phyloP scores from a whole-genome alignment of 2,797 vertebrate genomes.

The Danio choprae region DNA sequence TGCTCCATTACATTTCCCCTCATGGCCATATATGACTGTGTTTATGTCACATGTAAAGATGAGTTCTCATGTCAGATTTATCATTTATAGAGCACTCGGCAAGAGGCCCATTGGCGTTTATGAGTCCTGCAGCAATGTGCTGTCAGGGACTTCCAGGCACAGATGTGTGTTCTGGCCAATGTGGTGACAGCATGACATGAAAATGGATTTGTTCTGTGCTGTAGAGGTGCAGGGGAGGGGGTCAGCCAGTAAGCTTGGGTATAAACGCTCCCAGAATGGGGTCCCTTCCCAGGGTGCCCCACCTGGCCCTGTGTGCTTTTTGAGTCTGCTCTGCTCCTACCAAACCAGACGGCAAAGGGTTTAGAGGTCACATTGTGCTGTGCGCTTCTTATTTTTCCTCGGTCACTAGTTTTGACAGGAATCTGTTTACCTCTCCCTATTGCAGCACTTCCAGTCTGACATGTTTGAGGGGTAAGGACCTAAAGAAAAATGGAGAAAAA shows the following conservation, averaged over 20 bases:
- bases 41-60: conserved; percentile 60
- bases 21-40: conserved; percentile 51
- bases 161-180: conserved; percentile 53
- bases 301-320: conserved; percentile 6
- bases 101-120: conserved; percentile 52
- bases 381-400: conserved; percentile 48
- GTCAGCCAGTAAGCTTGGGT: conserved; percentile 28
- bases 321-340: conserved; percentile 18
- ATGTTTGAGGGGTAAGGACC: conserved; percentile 15
- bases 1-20: conserved; percentile 40
- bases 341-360: conserved; percentile 46
- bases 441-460: conserved; percentile 38
- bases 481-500: neutral
- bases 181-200: conserved; percentile 72
- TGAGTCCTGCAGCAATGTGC: conserved; percentile 42
- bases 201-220: conserved; percentile 74
- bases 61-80: conserved; percentile 51
- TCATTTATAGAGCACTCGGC: conserved; percentile 16
- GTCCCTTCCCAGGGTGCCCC: conserved; percentile 28
- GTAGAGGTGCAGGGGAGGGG: conserved; percentile 20
- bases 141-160: conserved; percentile 50
- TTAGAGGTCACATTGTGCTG: conserved; percentile 8
- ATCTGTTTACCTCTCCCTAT: conserved; percentile 38
- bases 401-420: conserved; percentile 51
- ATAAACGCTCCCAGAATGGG: conserved; percentile 46